Conservation (phyloP, 2,113 vertebrate genomes). For the Serinus canaria region DNA sequence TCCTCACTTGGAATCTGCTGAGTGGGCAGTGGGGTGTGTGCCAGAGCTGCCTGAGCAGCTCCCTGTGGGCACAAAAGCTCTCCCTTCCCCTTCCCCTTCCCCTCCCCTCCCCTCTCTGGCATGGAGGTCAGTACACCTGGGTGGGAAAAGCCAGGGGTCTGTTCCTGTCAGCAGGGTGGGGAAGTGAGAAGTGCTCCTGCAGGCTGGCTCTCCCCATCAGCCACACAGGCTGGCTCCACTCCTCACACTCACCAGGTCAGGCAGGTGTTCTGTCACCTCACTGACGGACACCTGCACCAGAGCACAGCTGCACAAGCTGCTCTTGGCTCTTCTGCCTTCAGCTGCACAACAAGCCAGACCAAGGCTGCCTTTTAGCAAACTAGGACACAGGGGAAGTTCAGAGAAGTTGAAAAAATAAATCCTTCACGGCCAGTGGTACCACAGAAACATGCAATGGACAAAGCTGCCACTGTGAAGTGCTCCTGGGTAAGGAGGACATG, state of each 20-base stretch:
- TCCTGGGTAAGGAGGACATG: background rate
- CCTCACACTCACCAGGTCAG: background rate
- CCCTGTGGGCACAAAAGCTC: background rate
- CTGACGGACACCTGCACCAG: background rate
- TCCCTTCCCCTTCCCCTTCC: background rate
- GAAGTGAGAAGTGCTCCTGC: background rate
- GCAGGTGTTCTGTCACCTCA: background rate
- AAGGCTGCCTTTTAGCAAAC: background rate
- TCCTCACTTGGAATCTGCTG: background rate
- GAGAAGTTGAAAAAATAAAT: background rate
- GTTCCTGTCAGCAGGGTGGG: background rate
- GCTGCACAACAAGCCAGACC: background rate
- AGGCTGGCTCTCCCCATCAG: background rate
- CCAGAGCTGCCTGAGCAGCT: background rate
- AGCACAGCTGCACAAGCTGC: background rate
- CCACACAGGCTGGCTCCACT: accelerated
- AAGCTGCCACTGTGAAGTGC: background rate
- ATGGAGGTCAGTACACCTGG: background rate
- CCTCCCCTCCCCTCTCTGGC: background rate
- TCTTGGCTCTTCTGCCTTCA: background rate
- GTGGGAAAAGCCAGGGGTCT: background rate
- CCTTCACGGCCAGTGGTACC: background rate
- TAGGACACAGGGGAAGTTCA: background rate
- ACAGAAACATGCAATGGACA: background rate
- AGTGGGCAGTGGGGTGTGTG: background rate